Evolutionary conservation across 2,888 invertebrate genomes (phyloP).

Genomic region (Polyommatus iphigenia): DNA sequence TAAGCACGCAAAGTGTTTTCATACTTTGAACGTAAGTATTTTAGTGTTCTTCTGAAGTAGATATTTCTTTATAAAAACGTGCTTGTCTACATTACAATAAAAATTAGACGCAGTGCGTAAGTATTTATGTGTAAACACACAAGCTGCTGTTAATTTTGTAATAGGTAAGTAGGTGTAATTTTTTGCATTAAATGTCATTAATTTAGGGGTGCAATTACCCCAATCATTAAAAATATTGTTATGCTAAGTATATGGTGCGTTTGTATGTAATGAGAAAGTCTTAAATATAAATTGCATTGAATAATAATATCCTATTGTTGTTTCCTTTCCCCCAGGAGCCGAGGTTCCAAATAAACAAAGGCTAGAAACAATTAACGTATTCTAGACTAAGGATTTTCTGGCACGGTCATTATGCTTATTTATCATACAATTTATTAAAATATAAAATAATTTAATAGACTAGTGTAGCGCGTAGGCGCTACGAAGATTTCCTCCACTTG

Average conservation of each 20-base stretch:
- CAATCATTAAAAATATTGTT: slow-evolving; percentile 51
- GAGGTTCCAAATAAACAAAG: too few relatives aligned
- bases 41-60: not conserved
- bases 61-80: not conserved
- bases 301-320: slow-evolving; percentile 45
- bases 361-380: too few relatives aligned
- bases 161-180: not conserved
- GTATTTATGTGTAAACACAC: not conserved
- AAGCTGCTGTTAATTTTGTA: slow-evolving; percentile 9
- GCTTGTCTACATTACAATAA: not conserved
- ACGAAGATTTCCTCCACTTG: too few relatives aligned
- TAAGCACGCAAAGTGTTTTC: not conserved
- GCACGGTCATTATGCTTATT: too few relatives aligned
- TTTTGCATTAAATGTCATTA: slow-evolving; percentile 21
- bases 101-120: not conserved
- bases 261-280: slow-evolving; percentile 72
- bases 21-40: not conserved
- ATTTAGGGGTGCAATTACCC: slow-evolving; percentile 1
- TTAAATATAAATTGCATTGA: slow-evolving; percentile 74
- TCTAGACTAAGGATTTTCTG: too few relatives aligned
- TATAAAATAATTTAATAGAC: too few relatives aligned
- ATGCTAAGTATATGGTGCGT: slow-evolving; percentile 78
- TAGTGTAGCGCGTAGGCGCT: too few relatives aligned
- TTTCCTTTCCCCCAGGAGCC: not conserved
- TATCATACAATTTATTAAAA: too few relatives aligned